Conservation (phyloP, 2,113 vertebrate genomes). For the Galbula dea region DNA sequence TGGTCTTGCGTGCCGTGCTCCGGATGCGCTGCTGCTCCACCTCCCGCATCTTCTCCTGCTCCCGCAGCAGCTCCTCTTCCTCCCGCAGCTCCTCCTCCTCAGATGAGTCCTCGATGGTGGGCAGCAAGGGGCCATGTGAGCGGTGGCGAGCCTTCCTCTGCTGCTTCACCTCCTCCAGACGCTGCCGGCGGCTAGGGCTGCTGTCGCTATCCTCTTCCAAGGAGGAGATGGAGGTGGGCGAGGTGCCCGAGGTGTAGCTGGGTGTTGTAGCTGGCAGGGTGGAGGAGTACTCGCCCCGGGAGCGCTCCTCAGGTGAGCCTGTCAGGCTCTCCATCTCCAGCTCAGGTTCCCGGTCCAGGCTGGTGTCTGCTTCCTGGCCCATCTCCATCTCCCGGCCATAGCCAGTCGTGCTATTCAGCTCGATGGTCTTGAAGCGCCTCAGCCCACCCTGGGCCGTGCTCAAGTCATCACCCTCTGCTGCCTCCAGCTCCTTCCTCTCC, state of each 20-base stretch:
- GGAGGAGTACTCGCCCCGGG: slow-evolving; percentile 94
- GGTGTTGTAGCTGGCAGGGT: slow-evolving; percentile 94
- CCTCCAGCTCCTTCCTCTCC: slow-evolving; percentile 74
- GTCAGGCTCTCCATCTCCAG: slow-evolving; percentile 99
- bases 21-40: slow-evolving; percentile 96
- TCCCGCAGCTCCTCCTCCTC: slow-evolving; percentile 97
- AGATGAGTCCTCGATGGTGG: slow-evolving; percentile 96
- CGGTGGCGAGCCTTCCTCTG: slow-evolving; percentile 96
- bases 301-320: slow-evolving; percentile 93
- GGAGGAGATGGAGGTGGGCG: slow-evolving; percentile 95
- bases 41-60: slow-evolving; percentile 98
- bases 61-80: slow-evolving; percentile 93
- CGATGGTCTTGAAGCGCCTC: slow-evolving; percentile 95
- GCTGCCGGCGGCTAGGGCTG: slow-evolving; percentile 93
- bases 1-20: slow-evolving; percentile 94
- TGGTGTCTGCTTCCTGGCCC: slow-evolving; percentile 82
- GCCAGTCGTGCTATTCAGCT: slow-evolving; percentile 91
- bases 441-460: slow-evolving; percentile 89
- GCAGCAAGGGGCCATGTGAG: slow-evolving; percentile 91
- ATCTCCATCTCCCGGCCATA: slow-evolving; percentile 88
- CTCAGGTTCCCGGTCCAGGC: slow-evolving; percentile 91
- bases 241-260: slow-evolving; percentile 96
- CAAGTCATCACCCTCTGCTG: slow-evolving; percentile 74
- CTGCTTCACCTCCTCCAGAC: slow-evolving; percentile 94
- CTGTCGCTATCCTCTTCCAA: slow-evolving; percentile 98